Evolutionary conservation across 2,888 invertebrate genomes (phyloP).

Genomic region (Ceratothoa steindachneri): DNA sequence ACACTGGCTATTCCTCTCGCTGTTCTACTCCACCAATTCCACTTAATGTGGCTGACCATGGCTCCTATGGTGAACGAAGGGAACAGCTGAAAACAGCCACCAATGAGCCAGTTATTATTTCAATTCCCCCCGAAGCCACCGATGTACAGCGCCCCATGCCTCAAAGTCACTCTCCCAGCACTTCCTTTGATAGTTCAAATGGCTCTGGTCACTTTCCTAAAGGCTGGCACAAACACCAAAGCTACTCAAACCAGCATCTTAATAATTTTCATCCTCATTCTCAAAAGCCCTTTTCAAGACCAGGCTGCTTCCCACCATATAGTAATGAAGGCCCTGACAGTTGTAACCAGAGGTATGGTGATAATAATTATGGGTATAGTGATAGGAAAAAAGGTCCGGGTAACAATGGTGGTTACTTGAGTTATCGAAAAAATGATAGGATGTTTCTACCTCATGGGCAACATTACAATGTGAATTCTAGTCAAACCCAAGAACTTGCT

Average conservation of each 20-base stretch:
- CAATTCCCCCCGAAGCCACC: neutral
- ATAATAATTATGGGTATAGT: neutral
- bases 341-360: neutral
- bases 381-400: neutral
- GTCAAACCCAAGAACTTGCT: slow-evolving; percentile 1
- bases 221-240: slow-evolving; percentile 20
- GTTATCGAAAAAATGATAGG: neutral
- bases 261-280: slow-evolving; percentile 5
- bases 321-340: slow-evolving; percentile 1
- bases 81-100: neutral
- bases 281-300: slow-evolving; percentile 19
- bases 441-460: neutral
- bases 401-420: slow-evolving; percentile 6
- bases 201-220: slow-evolving; percentile 33
- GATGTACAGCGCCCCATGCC: neutral
- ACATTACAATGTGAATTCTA: neutral
- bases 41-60: neutral
- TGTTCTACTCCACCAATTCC: slow-evolving; percentile 39
- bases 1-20: slow-evolving; percentile 43
- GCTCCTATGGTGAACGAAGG: neutral
- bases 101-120: neutral
- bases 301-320: neutral
- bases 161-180: slow-evolving; percentile 33
- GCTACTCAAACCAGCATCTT: neutral
- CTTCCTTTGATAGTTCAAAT: slow-evolving; percentile 26